Evolutionary conservation across 2,888 invertebrate species (phyloP), one percentile per base, ranked within the genome.

Genomic region (Brachylomia viminalis): DNA sequence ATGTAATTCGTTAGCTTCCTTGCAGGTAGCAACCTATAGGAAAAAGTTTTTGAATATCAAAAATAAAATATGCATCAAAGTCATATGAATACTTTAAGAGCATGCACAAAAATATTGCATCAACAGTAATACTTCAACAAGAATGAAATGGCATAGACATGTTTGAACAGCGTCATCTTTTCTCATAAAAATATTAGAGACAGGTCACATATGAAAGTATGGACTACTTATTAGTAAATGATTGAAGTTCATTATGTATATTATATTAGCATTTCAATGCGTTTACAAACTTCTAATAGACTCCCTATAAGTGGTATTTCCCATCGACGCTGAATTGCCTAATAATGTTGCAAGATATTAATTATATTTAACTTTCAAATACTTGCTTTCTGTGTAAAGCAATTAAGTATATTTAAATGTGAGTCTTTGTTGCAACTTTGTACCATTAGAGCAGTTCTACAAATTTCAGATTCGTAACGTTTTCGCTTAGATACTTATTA

Each of bases 41-140:
- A 94, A 95, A 95, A 95, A 94, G 91, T 91, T 94, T 93, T 92
- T 92, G 94, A 94, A 94, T 96, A 96, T 96, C 96, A 96, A 96
- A 96, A 96, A 96, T 96, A 96, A 96, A 92, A 94, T 92, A 91
- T 89, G 91, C 91, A 90, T 93, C 89, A 89, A 90, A 92, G 92
- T 87, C 71, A 89, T 90, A 92, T 91, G 88, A 91, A 90, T 90
- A 88, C 91, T 92, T 90, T 85, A 91, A 92, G 92, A 93, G 90
- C 87, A 91, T 90, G 89, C 93, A 92, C 91, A 92, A 93, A 92
- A 94, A 94, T 93, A 94, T 92, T 88, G 91, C 90, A 90, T 92
- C 89, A 89, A 90, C 88, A 83, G 87, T 88, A 89, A 90, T 88
- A 85, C 84, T 89, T 90, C 80, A 87, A 87, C 85, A 88, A 85